Percentiles rank a stretch among this genome's conserved stretches.
phyloP scores from a whole-genome alignment of 2,888 invertebrate genomes.

The Schrankia costaestrigalis region DNA sequence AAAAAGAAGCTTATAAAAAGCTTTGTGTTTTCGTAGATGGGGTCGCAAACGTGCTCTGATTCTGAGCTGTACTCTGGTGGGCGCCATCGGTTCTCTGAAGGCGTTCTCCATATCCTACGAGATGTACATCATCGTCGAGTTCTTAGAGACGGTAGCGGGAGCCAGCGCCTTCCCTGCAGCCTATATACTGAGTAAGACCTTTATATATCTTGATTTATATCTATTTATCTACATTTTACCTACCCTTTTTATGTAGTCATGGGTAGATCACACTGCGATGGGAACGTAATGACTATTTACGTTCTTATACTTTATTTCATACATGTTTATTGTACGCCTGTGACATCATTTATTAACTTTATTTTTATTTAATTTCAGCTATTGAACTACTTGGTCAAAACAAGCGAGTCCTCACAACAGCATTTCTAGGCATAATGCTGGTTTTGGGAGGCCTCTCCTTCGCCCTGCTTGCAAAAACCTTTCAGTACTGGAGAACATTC shows the following conservation, averaged over 20 bases:
- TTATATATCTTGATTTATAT: not conserved
- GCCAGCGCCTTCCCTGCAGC: constrained; percentile 81
- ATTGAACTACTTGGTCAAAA: constrained; percentile 70
- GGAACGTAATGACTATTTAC: too few species aligned
- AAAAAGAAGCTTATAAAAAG: too few species aligned
- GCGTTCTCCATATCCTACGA: constrained; percentile 81
- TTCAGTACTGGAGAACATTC: constrained; percentile 85
- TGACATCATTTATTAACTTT: not conserved
- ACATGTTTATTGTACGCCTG: too few species aligned
- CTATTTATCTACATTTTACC: not conserved
- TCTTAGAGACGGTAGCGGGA: constrained; percentile 79
- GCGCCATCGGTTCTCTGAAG: constrained; percentile 74
- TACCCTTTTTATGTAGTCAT: not conserved
- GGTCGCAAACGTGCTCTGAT: constrained; percentile 67
- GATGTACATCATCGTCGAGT: constrained; percentile 80
- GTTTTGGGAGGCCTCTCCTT: constrained; percentile 86
- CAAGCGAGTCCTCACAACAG: constrained; percentile 66
- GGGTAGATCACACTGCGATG: too few species aligned
- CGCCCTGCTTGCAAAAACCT: constrained; percentile 85
- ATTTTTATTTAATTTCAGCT: constrained; percentile 44
- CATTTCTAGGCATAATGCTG: constrained; percentile 71
- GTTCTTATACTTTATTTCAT: too few species aligned
- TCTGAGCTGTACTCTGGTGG: constrained; percentile 63
- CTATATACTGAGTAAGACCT: constrained; percentile 71
- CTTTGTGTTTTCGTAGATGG: constrained; percentile 58